Evolutionary conservation across 1,140 invertebrate species (phyloP).

Genomic region (Ylistrum balloti): DNA sequence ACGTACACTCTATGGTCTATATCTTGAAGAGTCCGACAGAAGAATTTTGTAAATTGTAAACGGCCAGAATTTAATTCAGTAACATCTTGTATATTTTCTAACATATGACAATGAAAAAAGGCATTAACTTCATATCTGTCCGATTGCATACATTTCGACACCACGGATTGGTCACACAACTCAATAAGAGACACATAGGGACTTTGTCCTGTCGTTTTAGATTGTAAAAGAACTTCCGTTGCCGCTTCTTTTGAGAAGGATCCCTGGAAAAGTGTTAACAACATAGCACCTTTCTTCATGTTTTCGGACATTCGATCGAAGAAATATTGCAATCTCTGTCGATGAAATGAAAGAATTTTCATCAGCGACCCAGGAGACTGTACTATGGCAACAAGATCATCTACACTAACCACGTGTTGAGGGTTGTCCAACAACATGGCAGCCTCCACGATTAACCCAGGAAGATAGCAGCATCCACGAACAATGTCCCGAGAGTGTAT

Average conservation of each 20-base stretch:
- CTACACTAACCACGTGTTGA: neutral
- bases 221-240: constrained; percentile 3
- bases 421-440: neutral
- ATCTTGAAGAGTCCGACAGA: neutral
- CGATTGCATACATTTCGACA: neutral
- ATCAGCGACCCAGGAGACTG: neutral
- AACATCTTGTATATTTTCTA: neutral
- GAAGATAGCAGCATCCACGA: constrained; percentile 32
- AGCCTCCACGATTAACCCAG: constrained; percentile 29
- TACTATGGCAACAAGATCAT: constrained; percentile 8
- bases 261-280: constrained; percentile 23
- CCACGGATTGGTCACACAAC: neutral
- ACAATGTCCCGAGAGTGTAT: neutral
- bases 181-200: neutral
- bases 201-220: neutral
- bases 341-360: constrained; percentile 37
- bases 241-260: constrained; percentile 37
- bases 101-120: neutral
- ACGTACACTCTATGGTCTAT: constrained; percentile 42
- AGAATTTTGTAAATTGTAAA: constrained; percentile 47
- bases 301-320: neutral
- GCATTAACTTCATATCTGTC: neutral
- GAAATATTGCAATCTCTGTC: constrained; percentile 20
- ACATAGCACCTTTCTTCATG: neutral
- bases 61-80: neutral